These are phyloP conservation scores for Hemithea aestivaria DNA, from an alignment of 2,888 invertebrate genomes.

Conservation along the genomic window DNA sequence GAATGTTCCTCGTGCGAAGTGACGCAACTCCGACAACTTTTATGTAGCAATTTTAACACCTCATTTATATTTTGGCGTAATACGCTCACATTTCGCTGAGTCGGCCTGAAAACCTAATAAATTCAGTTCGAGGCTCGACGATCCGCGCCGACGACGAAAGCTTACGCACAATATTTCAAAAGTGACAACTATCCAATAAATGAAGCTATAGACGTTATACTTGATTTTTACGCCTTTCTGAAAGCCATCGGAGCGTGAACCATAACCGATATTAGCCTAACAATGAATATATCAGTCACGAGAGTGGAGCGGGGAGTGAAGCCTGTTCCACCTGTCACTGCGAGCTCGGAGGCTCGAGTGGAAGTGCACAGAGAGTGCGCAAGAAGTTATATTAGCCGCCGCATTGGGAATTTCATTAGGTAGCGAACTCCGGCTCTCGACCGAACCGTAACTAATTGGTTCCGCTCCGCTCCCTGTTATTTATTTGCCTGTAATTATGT, in stretches of 20 bases:
- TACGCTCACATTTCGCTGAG: background rate
- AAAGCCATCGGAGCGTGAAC: conserved; percentile 19
- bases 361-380: too few relatives aligned
- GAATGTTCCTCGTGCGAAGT: background rate
- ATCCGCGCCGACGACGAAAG: background rate
- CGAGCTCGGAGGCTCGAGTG: too few relatives aligned
- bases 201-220: conserved; percentile 14
- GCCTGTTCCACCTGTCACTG: too few relatives aligned
- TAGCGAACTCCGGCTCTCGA: conserved; percentile 41
- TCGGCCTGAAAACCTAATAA: conserved; percentile 1
- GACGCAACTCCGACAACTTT: background rate
- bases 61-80: too few relatives aligned
- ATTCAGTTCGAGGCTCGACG: conserved; percentile 1
- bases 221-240: conserved; percentile 16
- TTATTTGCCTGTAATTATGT: conserved; percentile 47
- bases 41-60: too few relatives aligned
- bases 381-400: conserved; percentile 19
- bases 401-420: conserved; percentile 53
- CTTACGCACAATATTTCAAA: conserved; percentile 10
- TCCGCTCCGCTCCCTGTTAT: conserved; percentile 40
- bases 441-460: conserved; percentile 51
- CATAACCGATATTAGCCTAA: conserved; percentile 9
- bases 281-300: too few relatives aligned
- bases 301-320: too few relatives aligned
- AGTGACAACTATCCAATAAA: conserved; percentile 16